A percentile compares a stretch with the other conserved stretches of the same genome.
phyloP scores from a whole-genome alignment of 2,888 invertebrate genomes.

The Tachina lurida region DNA sequence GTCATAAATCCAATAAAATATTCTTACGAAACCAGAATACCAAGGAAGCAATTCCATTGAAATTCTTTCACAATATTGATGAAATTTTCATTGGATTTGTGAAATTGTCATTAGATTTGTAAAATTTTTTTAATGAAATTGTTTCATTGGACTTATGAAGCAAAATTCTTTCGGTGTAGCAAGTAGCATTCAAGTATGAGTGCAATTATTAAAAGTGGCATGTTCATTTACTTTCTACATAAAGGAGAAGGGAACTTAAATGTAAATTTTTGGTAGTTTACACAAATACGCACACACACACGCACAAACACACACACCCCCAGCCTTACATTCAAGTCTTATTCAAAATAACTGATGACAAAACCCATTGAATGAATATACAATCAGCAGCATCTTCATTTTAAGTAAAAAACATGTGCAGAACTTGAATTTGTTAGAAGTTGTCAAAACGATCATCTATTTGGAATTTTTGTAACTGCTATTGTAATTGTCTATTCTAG shows the following conservation, averaged over 20 bases:
- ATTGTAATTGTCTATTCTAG: constrained; percentile 12
- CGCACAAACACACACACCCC: background rate
- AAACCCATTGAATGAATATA: constrained; percentile 37
- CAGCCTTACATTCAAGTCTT: background rate
- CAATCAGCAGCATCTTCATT: constrained; percentile 20
- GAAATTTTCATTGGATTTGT: too few relatives aligned
- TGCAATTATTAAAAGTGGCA: constrained; percentile 8
- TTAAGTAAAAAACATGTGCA: constrained; percentile 50
- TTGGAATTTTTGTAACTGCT: constrained; percentile 3
- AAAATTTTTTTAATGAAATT: too few relatives aligned
- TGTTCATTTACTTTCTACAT: background rate
- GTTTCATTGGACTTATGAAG: too few relatives aligned
- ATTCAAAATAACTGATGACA: constrained; percentile 18
- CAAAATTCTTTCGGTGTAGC: too few relatives aligned
- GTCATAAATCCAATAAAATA: too few relatives aligned
- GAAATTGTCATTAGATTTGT: too few relatives aligned
- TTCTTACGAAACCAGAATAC: too few relatives aligned
- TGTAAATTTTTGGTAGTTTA: background rate
- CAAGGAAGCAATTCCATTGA: too few relatives aligned
- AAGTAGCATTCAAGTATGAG: background rate
- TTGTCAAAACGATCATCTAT: constrained; percentile 55
- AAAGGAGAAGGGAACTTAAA: constrained; percentile 7
- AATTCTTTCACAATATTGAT: too few relatives aligned
- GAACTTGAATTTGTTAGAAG: constrained; percentile 51
- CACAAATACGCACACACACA: background rate